Evolutionary conservation across 1,140 invertebrate genomes (phyloP).

Genomic region (Meloidogyne floridensis): DNA sequence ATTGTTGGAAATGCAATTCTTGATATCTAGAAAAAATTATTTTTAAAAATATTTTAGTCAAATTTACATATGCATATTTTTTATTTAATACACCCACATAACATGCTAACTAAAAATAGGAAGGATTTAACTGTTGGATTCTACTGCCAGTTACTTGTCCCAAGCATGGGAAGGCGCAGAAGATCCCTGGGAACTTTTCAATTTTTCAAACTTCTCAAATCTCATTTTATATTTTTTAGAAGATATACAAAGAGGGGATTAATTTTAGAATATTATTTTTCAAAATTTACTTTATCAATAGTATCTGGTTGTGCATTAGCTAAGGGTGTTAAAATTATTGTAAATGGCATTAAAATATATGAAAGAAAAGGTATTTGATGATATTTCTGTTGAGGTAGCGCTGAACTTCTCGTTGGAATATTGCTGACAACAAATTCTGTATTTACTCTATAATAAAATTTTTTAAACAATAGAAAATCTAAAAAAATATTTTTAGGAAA

Average conservation of each 20-base stretch:
- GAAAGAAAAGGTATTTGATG: not conserved
- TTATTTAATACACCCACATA: too few relatives aligned
- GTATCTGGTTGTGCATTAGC: conserved; percentile 19
- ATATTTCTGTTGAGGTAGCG: not conserved
- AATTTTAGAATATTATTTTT: not conserved
- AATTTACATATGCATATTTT: too few relatives aligned
- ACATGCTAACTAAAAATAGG: too few relatives aligned
- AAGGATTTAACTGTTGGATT: too few relatives aligned
- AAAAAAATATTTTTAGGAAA: too few relatives aligned
- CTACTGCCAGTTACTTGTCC: too few relatives aligned
- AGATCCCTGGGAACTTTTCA: too few relatives aligned
- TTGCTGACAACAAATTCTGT: conserved; percentile 17
- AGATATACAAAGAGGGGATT: not conserved
- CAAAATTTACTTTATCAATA: conserved; percentile 21
- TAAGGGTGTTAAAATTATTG: conserved; percentile 10
- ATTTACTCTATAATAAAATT: not conserved
- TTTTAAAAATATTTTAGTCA: not conserved
- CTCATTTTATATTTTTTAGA: too few relatives aligned
- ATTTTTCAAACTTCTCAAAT: too few relatives aligned
- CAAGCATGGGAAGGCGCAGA: too few relatives aligned
- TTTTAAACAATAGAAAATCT: not conserved
- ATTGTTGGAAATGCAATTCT: conserved; percentile 34
- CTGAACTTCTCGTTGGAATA: not conserved
- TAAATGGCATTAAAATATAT: conserved; percentile 5
- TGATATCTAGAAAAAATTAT: conserved; percentile 11